These are phyloP conservation scores for Lutraria rhynchaena DNA, from an alignment of 1,140 invertebrate species.

Conservation along the genomic window DNA sequence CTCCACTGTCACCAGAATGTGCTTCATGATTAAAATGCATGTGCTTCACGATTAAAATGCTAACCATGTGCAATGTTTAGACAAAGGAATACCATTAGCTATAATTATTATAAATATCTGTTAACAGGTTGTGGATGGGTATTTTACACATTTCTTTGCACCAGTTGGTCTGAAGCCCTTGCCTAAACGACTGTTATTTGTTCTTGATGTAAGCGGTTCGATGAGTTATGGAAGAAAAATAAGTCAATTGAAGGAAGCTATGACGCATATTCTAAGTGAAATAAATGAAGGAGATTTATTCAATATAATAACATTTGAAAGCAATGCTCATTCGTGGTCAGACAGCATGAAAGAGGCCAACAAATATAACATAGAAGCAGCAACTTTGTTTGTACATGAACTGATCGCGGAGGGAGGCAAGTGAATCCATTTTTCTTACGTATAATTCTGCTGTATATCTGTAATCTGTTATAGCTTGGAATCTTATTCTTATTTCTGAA, in stretches of 20 bases:
- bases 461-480: neutral
- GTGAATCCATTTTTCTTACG: neutral
- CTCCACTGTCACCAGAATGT: too few species aligned
- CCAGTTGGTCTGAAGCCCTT: conserved; percentile 84
- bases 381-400: conserved; percentile 29
- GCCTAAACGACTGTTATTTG: conserved; percentile 87
- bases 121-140: conserved; percentile 86
- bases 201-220: conserved; percentile 88
- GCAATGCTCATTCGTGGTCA: conserved; percentile 27
- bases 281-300: conserved; percentile 86
- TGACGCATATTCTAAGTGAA: conserved; percentile 86
- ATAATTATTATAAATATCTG: neutral
- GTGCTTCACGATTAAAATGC: too few species aligned
- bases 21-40: too few species aligned
- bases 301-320: conserved; percentile 85
- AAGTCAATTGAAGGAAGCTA: conserved; percentile 86
- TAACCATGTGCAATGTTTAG: too few species aligned
- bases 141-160: conserved; percentile 90
- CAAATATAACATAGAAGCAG: conserved; percentile 15
- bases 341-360: conserved; percentile 20
- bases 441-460: neutral
- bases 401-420: conserved; percentile 41
- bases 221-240: conserved; percentile 86
- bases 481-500: too few species aligned
- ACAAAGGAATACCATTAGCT: too few species aligned